Base-by-base conservation (phyloP, 2,113 vertebrate genomes). In the Salvator merianae region DNA sequence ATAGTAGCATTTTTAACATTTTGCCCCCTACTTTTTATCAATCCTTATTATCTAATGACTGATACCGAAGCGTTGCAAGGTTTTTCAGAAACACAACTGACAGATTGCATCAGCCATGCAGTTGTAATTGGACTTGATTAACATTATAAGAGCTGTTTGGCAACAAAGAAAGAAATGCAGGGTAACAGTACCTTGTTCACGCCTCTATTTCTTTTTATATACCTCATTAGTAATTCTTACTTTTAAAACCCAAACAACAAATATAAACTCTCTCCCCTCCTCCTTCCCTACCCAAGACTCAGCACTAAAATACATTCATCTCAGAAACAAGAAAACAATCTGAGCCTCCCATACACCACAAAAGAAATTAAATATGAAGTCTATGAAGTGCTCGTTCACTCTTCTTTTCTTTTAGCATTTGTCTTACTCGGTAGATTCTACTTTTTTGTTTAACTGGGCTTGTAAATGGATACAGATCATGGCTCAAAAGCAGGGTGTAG, bases 101-200 rank as follows among this genome's bases (percentile, higher is more conserved):
- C 95, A 93, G 94, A 95, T 95, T 95, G 92, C 93, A 93, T 91
- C 84, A 90, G 94, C 93, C 92, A 96, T 97, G 95, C 95, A 98
- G 97, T 97, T 97, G 97, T 98, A 97, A 98, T 98, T 97, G 96
- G 95, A 94, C 95, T 95, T 96, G 96, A 97, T 97, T 97, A 95
- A 94, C 95, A 97, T 96, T 96, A 95, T 96, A 97, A 96, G 91
- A 93, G 94, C 93, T 95, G 94, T 96, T 97, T 97, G 86, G 86
- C 73, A 93, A 80, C 79, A 87, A 81, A 93, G 75, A 87, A 86
- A 84, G 84, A 91, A 91, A 93, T 70, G 78, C 84, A 91, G 70
- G 76, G 91, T 76, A 93, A 91, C 53, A 36, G 26, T 79, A 77
- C 34, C 84, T 73, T 83, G 66, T 68, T 88, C 0, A 0, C 81